Evolutionary conservation across 2,113 vertebrate genomes (phyloP), one percentile per base, ranked within the genome.

Genomic region (Morone chrysops): DNA sequence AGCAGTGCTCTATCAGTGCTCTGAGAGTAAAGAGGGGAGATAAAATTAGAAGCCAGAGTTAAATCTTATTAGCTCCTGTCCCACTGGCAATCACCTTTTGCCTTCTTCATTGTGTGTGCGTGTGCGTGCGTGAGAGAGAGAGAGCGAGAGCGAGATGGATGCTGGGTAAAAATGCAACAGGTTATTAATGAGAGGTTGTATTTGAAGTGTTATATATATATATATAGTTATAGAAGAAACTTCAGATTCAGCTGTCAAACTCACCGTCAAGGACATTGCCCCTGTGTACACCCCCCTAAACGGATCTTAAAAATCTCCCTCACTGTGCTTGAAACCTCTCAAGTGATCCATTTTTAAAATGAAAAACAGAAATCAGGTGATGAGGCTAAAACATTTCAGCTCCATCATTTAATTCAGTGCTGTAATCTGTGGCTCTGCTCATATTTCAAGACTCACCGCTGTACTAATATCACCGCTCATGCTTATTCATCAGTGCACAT

Each of bases 41-140:
- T 89, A 74, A 87, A 94, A 93, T 90, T 92, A 91, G 92, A 89
- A 18, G 11, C 63, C 66, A 73, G 80, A 79, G 53, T 90, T 83
- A 73, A 91, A 91, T 92, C 88, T 91, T 88, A 92, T 93, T 92
- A 93, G 77, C 81, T 60, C 40, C 17, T 84, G 77, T 92, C 87
- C 79, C 81, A 73, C 47, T 73, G 59, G 87, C 84, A 84, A 83
- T 87, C 84, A 84, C 89, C 75, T 41, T 86, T 73, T 81, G 54
- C 81, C 1, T 41, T 45, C 70, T 79, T 81, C 20, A 25, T 54
- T 74, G 8, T 73, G 31, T 80, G 31, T 69, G 61, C 41, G 59
- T 41, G 67, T 17, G 63, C 40, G 40, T 57, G 31, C 31, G 31
- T 31, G 31, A 2, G 31, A 25, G 1, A 25, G 25, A 25, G 25